Conservation (phyloP, 2,113 vertebrate genomes). For the Numenius arquata region DNA sequence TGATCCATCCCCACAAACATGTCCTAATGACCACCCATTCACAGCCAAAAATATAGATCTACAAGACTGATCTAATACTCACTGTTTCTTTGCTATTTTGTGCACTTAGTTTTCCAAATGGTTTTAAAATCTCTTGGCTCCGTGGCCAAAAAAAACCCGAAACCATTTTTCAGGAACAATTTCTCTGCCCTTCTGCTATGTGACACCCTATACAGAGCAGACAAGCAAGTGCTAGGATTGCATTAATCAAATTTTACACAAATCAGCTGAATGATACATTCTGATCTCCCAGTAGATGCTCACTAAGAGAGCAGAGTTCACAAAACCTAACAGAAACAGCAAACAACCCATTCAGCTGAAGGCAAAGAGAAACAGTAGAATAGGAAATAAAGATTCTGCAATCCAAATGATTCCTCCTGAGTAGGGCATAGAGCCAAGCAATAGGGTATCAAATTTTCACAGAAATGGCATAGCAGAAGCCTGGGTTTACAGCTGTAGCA, state of each 20-base stretch:
- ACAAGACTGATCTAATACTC: not conserved
- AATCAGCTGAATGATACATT: not conserved
- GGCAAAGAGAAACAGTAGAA: not conserved
- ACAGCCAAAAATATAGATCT: not conserved
- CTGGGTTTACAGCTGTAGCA: not conserved
- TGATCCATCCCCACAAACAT: not conserved
- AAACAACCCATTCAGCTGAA: not conserved
- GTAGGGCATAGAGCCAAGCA: not conserved
- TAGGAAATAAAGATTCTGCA: not conserved
- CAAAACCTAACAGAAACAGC: not conserved
- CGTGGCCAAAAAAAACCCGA: not conserved
- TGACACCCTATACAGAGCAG: not conserved
- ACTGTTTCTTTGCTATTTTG: not conserved
- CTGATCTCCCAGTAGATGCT: not conserved
- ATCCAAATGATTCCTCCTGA: not conserved
- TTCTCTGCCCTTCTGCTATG: not conserved
- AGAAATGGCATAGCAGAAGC: not conserved
- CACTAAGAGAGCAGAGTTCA: not conserved
- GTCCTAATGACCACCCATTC: not conserved
- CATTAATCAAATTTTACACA: not conserved
- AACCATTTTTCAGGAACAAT: not conserved
- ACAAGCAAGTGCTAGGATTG: not conserved
- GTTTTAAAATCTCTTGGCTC: not conserved
- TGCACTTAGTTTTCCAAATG: not conserved
- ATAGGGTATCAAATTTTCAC: constrained; percentile 15